Conservation (phyloP, 2,113 vertebrate genomes). For the Leptobrachium leishanense region DNA sequence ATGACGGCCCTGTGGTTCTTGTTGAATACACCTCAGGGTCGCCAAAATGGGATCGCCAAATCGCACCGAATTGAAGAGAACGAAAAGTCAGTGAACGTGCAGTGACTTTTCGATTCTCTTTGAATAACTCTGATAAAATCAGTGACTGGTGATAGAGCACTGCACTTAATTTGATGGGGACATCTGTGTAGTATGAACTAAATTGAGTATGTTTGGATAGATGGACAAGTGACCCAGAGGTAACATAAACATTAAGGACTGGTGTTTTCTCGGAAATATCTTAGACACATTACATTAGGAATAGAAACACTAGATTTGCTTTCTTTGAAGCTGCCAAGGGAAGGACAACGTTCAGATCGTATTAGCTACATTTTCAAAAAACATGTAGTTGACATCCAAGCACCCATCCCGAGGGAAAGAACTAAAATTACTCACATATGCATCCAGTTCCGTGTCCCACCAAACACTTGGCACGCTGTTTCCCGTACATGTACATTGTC, state of each 20-base stretch:
- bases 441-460: constrained; percentile 63
- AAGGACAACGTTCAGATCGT: constrained; percentile 8
- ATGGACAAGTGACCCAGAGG: constrained; percentile 44
- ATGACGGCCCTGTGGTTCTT: no score
- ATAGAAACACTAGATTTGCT: constrained; percentile 3
- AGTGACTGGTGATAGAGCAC: neutral
- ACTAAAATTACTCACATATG: constrained; percentile 67
- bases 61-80: no score
- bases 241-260: constrained; percentile 27
- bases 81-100: no score
- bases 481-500: constrained; percentile 69
- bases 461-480: constrained; percentile 64
- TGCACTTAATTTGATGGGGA: constrained; percentile 34
- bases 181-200: constrained; percentile 45
- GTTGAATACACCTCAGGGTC: no score
- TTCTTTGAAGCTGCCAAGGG: constrained; percentile 10
- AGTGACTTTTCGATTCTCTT: no score
- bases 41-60: no score
- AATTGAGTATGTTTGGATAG: constrained; percentile 46
- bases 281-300: constrained; percentile 28
- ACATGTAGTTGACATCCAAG: constrained; percentile 53
- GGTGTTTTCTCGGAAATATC: constrained; percentile 28
- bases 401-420: constrained; percentile 51
- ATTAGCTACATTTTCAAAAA: constrained; percentile 43
- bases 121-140: no score